phyloP scores from a whole-genome alignment of 1,140 invertebrate genomes.

The Sitobion miscanthi region DNA sequence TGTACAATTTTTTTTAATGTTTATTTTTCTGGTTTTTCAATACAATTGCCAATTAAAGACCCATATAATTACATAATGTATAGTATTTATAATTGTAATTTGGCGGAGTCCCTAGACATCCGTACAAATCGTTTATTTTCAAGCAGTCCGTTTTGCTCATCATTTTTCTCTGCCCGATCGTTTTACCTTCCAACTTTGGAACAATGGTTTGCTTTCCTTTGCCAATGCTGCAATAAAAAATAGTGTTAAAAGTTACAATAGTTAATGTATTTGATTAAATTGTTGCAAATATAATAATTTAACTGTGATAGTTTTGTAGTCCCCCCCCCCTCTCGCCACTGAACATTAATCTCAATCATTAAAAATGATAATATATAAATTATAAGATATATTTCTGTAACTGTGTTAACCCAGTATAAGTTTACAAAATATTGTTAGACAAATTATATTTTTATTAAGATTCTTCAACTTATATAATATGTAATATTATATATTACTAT shows the following conservation, averaged over 20 bases:
- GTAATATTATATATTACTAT: too few species aligned
- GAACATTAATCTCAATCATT: too few species aligned
- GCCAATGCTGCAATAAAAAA: conserved; percentile 64
- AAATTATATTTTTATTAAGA: too few species aligned
- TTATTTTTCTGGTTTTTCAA: not conserved
- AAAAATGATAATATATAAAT: too few species aligned
- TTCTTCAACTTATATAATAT: too few species aligned
- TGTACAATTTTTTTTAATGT: not conserved
- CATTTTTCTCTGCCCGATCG: conserved; percentile 69
- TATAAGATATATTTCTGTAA: too few species aligned
- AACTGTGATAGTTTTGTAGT: not conserved
- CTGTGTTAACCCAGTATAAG: too few species aligned
- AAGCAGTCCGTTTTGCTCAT: conserved; percentile 73
- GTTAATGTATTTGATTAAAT: not conserved
- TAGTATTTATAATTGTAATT: conserved; percentile 69
- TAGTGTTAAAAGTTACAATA: not conserved
- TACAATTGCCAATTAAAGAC: conserved; percentile 62
- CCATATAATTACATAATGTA: conserved; percentile 69
- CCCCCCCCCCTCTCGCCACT: too few species aligned
- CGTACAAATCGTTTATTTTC: conserved; percentile 75
- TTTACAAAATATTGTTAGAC: too few species aligned
- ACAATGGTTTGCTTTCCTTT: conserved; percentile 70
- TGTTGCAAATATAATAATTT: not conserved
- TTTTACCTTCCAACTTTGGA: conserved; percentile 65
- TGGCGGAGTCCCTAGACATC: conserved; percentile 67